These are phyloP conservation scores for Astreopora myriophthalma DNA, from an alignment of 64 coral and sea anemone species.

Conservation along the genomic window DNA sequence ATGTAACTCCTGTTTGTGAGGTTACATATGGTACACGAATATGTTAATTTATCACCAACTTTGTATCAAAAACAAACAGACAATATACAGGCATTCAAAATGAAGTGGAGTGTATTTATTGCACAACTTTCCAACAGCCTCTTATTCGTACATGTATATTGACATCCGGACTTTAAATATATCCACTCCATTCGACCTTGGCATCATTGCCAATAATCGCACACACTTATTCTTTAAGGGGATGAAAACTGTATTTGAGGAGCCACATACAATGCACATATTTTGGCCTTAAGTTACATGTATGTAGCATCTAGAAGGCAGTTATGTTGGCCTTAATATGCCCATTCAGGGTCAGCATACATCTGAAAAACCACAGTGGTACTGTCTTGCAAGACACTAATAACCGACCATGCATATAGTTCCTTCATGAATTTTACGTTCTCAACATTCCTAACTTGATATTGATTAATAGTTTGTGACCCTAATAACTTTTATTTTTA, in stretches of 20 bases:
- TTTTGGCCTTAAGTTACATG: not conserved
- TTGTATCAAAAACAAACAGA: not conserved
- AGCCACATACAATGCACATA: not conserved
- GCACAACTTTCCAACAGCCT: not conserved
- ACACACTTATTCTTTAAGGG: not conserved
- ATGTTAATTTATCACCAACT: not conserved
- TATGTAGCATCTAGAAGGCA: not conserved
- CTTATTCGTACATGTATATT: not conserved
- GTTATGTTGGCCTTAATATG: not conserved
- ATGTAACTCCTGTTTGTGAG: not conserved
- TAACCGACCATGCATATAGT: not conserved
- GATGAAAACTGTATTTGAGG: not conserved
- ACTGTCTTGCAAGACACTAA: not conserved
- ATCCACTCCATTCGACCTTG: not conserved
- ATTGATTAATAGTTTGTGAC: not conserved
- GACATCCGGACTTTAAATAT: not conserved
- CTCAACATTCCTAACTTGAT: constrained; percentile 43
- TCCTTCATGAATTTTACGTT: not conserved
- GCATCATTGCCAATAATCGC: not conserved
- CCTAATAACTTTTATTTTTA: not conserved
- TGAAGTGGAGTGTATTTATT: not conserved
- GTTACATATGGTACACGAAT: not conserved
- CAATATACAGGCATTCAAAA: not conserved
- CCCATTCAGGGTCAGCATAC: too few relatives aligned
- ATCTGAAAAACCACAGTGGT: not conserved